Conservation (phyloP, 2,888 invertebrate genomes). For the Cyaniris semiargus region DNA sequence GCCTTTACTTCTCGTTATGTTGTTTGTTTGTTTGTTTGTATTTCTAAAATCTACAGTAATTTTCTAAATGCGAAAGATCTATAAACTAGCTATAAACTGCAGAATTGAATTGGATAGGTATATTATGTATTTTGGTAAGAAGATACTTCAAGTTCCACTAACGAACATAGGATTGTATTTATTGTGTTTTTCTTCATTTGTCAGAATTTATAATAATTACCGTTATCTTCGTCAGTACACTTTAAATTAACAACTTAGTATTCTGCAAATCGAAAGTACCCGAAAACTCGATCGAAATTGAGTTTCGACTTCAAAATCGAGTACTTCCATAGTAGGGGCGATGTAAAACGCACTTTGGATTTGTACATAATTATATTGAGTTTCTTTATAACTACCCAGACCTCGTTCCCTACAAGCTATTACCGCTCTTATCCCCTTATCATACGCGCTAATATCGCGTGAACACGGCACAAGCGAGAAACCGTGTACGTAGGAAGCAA, state of each 20-base stretch:
- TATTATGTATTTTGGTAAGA: no score
- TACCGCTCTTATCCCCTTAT: background rate
- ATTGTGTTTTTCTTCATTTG: no score
- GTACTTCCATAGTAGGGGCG: background rate
- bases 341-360: conserved; percentile 28
- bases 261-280: background rate
- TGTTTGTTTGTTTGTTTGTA: no score
- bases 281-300: background rate
- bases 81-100: no score
- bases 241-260: no score
- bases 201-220: no score
- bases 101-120: no score
- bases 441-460: background rate
- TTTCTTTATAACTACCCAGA: conserved; percentile 30
- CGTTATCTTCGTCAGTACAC: no score
- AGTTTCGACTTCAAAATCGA: background rate
- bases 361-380: conserved; percentile 30
- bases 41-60: no score
- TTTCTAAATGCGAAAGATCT: no score
- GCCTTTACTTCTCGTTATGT: background rate
- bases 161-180: no score
- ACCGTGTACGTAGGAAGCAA: background rate
- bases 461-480: background rate
- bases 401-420: background rate
- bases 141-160: no score